Percentiles rank a stretch among this genome's conserved stretches.
These are phyloP conservation scores for Sinosuthora webbiana DNA, from an alignment of 2,113 vertebrate genomes.

Conservation along the genomic window DNA sequence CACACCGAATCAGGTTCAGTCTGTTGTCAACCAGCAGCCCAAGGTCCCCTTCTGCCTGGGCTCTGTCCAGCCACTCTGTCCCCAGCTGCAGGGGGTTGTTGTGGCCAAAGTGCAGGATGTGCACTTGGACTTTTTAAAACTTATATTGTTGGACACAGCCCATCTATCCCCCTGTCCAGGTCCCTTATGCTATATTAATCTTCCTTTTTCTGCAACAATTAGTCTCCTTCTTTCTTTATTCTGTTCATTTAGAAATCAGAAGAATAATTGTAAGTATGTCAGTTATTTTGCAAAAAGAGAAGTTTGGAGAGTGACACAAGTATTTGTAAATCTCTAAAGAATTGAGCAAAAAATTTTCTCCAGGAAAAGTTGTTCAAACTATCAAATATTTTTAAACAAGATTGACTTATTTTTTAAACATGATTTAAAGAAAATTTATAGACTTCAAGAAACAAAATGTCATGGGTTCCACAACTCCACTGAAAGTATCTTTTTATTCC, in stretches of 20 bases:
- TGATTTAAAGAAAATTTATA: not conserved
- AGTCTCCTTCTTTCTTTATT: not conserved
- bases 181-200: not conserved
- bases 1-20: rapidly evolving
- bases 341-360: not conserved
- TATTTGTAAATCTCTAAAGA: not conserved
- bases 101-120: not conserved
- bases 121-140: not conserved
- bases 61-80: not conserved
- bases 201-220: not conserved
- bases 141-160: not conserved
- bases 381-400: not conserved
- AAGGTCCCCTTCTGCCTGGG: too few relatives aligned
- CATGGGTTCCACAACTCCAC: not conserved
- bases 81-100: not conserved
- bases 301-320: not conserved
- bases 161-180: not conserved
- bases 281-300: not conserved
- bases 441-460: not conserved
- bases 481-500: not conserved
- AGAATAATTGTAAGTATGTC: not conserved
- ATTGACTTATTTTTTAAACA: not conserved
- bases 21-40: rapidly evolving
- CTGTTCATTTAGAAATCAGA: not conserved
- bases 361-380: not conserved